phyloP scores from a whole-genome alignment of 2,113 vertebrate genomes.

The Alaudala cheleensis region DNA sequence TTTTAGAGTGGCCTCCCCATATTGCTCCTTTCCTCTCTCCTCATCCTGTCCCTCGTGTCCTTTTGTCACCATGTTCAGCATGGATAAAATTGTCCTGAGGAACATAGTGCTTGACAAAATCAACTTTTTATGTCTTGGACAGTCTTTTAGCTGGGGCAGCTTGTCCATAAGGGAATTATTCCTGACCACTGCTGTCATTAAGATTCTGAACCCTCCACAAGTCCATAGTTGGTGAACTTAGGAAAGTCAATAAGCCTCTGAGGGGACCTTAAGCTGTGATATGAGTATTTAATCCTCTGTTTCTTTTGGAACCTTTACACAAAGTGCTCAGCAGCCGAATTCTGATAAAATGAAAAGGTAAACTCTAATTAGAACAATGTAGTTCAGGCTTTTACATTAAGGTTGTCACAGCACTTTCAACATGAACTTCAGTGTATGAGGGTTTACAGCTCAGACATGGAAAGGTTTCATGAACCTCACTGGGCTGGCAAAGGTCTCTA shows the following conservation, averaged over 20 bases:
- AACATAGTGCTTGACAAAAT: not conserved
- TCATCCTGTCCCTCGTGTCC: not conserved
- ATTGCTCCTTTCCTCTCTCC: not conserved
- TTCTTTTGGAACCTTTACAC: conserved; percentile 47
- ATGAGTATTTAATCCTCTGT: conserved; percentile 36
- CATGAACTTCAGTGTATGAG: conserved; percentile 1
- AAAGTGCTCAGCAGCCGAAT: conserved; percentile 49
- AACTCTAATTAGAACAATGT: conserved; percentile 39
- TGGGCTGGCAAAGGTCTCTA: not conserved
- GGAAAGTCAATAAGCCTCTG: conserved; percentile 59
- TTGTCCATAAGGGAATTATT: not conserved
- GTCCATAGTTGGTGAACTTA: conserved; percentile 12
- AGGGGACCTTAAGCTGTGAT: not conserved
- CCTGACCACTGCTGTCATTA: not conserved
- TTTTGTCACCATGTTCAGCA: conserved; percentile 20
- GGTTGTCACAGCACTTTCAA: conserved; percentile 40
- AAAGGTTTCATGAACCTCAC: not conserved
- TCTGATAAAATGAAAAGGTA: conserved; percentile 63
- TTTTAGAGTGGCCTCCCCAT: not conserved
- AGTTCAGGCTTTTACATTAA: conserved; percentile 25
- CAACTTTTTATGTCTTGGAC: not conserved
- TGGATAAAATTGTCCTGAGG: not conserved
- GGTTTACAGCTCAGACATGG: not conserved
- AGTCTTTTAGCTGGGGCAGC: not conserved
- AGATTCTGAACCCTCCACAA: not conserved